Percentiles rank a stretch among this genome's conserved stretches.
Conservation (phyloP, 2,797 vertebrate species). For the Intellagama lesueurii region DNA sequence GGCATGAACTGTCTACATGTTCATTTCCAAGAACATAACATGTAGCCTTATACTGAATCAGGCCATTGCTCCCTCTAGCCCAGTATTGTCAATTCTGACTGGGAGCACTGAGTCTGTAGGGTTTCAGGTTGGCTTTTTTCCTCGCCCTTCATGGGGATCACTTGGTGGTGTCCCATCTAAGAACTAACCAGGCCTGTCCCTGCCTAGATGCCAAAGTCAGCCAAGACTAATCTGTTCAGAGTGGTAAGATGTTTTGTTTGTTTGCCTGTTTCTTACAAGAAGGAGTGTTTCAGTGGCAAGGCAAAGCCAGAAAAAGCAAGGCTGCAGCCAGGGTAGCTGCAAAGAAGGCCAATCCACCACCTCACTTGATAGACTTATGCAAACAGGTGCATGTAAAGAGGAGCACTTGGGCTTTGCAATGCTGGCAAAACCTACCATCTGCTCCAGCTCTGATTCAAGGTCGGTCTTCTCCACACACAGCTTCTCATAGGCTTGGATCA, state of each 20-base stretch:
- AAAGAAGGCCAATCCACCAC: background rate
- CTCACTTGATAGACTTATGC: background rate
- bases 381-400: background rate
- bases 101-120: no score
- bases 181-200: no score
- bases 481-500: slow-evolving; percentile 98
- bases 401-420: background rate
- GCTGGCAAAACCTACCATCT: slow-evolving; percentile 87
- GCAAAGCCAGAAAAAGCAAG: background rate
- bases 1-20: background rate
- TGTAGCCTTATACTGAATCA: no score
- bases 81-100: no score
- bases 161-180: no score
- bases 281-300: background rate
- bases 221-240: no score
- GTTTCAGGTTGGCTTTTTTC: no score
- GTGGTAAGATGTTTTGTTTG: no score
- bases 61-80: no score
- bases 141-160: no score
- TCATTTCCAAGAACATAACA: background rate
- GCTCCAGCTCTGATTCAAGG: slow-evolving; percentile 93
- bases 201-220: no score
- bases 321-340: background rate
- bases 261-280: no score
- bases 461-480: slow-evolving; percentile 95